phyloP scores from a whole-genome alignment of 1,140 invertebrate species.

The Drosophila bocki region DNA sequence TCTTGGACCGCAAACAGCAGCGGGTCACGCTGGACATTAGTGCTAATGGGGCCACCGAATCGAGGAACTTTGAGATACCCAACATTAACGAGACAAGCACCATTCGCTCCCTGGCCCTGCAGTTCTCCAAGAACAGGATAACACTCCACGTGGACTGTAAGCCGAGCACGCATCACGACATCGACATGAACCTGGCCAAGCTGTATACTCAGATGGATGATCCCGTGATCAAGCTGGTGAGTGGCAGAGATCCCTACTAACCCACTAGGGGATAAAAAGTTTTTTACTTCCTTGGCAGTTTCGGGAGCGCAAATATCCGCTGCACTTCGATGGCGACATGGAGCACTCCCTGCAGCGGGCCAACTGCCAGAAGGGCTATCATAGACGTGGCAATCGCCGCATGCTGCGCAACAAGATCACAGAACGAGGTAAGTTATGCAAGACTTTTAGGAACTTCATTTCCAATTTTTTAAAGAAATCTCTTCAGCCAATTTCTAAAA shows the following conservation, averaged over 20 bases:
- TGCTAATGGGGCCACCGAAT: conserved; percentile 71
- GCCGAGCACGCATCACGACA: conserved; percentile 75
- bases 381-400: conserved; percentile 72
- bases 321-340: conserved; percentile 85
- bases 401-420: conserved; percentile 82
- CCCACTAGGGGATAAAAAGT: not conserved
- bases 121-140: conserved; percentile 80
- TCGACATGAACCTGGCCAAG: conserved; percentile 80
- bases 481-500: too few relatives aligned
- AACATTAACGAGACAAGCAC: conserved; percentile 84
- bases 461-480: too few relatives aligned
- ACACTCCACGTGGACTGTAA: conserved; percentile 83
- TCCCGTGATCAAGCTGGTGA: conserved; percentile 82
- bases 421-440: conserved; percentile 71
- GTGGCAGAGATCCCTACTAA: conserved; percentile 12
- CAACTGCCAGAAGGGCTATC: conserved; percentile 81
- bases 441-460: too few relatives aligned
- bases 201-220: conserved; percentile 84
- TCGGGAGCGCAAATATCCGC: conserved; percentile 86
- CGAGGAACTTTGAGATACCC: conserved; percentile 83
- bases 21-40: conserved; percentile 86
- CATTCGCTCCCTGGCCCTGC: conserved; percentile 78
- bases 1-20: conserved; percentile 88
- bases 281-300: conserved; percentile 68
- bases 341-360: conserved; percentile 81